A percentile compares a stretch with the other conserved stretches of the same genome.
These are phyloP conservation scores for Listronotus oregonensis DNA, from an alignment of 1,140 invertebrate genomes.

Conservation along the genomic window DNA sequence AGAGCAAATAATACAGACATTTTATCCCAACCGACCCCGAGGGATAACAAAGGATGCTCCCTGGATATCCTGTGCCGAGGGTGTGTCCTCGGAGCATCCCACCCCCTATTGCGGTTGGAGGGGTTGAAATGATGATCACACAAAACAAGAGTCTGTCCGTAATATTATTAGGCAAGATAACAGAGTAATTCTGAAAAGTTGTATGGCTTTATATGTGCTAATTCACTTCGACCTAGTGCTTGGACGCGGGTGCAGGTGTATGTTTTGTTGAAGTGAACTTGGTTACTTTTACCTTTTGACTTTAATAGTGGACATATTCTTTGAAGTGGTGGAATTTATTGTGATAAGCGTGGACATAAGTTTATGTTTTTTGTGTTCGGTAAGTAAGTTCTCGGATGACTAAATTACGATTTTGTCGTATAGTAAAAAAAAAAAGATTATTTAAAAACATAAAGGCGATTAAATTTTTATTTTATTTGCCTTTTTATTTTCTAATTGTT, in stretches of 20 bases:
- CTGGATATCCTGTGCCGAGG: slow-evolving; percentile 26
- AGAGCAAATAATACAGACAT: slow-evolving; percentile 36
- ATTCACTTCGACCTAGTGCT: slow-evolving; percentile 31
- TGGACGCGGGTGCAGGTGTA: slow-evolving; percentile 3
- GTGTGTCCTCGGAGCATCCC: slow-evolving; percentile 40
- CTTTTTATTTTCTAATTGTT: no score
- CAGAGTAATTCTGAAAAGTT: slow-evolving; percentile 40
- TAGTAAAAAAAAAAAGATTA: no score
- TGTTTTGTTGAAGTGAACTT: slow-evolving; percentile 1
- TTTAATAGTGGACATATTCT: no score
- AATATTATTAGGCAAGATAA: slow-evolving; percentile 47
- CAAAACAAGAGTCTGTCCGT: slow-evolving; percentile 46
- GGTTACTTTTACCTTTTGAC: background rate
- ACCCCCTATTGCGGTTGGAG: slow-evolving; percentile 45
- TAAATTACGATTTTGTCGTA: no score
- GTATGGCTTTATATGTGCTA: slow-evolving; percentile 40
- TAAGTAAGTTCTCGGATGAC: no score
- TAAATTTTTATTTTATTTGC: no score
- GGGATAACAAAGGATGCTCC: slow-evolving; percentile 38
- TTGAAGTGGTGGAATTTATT: no score
- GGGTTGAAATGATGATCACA: slow-evolving; percentile 45
- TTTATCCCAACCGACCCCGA: slow-evolving; percentile 30
- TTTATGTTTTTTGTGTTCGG: no score
- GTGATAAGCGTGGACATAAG: no score
- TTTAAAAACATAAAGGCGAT: no score